Base-by-base conservation (phyloP, 2,113 vertebrate genomes). In the Prolemur simus region DNA sequence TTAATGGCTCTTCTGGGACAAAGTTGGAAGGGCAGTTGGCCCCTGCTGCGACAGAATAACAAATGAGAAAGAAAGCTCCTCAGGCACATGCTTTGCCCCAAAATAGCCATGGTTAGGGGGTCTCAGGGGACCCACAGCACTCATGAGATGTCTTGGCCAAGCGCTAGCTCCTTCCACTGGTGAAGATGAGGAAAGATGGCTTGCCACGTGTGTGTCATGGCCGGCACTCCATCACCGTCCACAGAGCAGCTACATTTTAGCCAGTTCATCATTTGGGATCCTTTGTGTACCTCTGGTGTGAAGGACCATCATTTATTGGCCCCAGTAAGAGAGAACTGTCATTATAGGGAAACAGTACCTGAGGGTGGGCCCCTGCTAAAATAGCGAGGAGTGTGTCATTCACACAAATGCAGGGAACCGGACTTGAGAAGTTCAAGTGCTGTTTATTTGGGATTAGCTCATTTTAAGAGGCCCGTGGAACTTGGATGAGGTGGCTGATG, bases 401-500 rank as follows among this genome's bases (percentile, higher is more conserved):
- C 85, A 64, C 88, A 91, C 91, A 85, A 27, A 68, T 5, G 4
- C 34, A 2, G 63, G 88, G 52, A 82, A 45, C 42, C 66, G 73
- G 77, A 74, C 81, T 90, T 91, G 27, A 69, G 83, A 96, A 82
- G 83, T 96, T 96, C 89, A 95, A 85, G 49, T 69, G 18, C 18
- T 95, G 23, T 97, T 96, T 96, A 93, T 60, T 68, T 17, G 87
- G 63, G 66, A 91, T 85, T 64, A 91, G 63, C 49, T 88, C 37
- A 54, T 95, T 92, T 94, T 68, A 56, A 73, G 77, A 95, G 49
- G 66, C 29, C 2, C 8, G 18, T 25, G 45, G 90, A 49, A 47
- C 69, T 52, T 54, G 64, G 56, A 66, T 6, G 42, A 71, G 68
- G 47, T 15, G 52, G 29, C 45, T 68, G 47, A 63, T 39, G 8